Evolutionary conservation across 2,797 vertebrate genomes (phyloP).

Genomic region (Acrossocheilus fasciatus): DNA sequence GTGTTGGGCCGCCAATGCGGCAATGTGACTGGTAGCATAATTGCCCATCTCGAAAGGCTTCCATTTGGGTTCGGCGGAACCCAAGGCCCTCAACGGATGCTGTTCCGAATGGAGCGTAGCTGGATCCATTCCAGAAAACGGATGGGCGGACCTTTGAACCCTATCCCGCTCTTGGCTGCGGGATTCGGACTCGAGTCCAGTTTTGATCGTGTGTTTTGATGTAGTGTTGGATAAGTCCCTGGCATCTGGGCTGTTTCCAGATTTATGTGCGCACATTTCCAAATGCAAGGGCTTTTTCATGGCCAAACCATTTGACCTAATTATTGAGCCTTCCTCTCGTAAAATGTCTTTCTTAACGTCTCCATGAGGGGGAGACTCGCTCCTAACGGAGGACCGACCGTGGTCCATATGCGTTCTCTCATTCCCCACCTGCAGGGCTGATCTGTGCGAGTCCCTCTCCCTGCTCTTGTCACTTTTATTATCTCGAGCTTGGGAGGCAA

Average conservation of each 20-base stretch:
- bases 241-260: constrained; percentile 83
- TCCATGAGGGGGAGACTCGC: constrained; percentile 79
- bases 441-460: constrained; percentile 72
- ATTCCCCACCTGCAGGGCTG: constrained; percentile 67
- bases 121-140: constrained; percentile 78
- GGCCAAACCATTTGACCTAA: constrained; percentile 85
- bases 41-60: constrained; percentile 90
- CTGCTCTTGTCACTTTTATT: constrained; percentile 78
- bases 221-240: constrained; percentile 72
- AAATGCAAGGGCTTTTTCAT: constrained; percentile 80
- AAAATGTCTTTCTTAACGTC: constrained; percentile 79
- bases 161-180: constrained; percentile 78
- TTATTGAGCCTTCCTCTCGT: constrained; percentile 91
- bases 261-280: constrained; percentile 74
- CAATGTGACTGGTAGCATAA: constrained; percentile 94
- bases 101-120: constrained; percentile 73
- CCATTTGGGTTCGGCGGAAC: constrained; percentile 86
- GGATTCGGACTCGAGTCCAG: constrained; percentile 77
- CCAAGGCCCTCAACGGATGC: constrained; percentile 65
- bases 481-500: constrained; percentile 92
- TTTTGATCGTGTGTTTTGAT: constrained; percentile 84
- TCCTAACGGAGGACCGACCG: constrained; percentile 74
- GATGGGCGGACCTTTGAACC: constrained; percentile 72
- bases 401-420: constrained; percentile 79
- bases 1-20: constrained; percentile 90